A percentile compares a stretch with the other conserved stretches of the same genome.
Conservation (phyloP, 2,113 vertebrate genomes). For the Microcebus ravelobensis region DNA sequence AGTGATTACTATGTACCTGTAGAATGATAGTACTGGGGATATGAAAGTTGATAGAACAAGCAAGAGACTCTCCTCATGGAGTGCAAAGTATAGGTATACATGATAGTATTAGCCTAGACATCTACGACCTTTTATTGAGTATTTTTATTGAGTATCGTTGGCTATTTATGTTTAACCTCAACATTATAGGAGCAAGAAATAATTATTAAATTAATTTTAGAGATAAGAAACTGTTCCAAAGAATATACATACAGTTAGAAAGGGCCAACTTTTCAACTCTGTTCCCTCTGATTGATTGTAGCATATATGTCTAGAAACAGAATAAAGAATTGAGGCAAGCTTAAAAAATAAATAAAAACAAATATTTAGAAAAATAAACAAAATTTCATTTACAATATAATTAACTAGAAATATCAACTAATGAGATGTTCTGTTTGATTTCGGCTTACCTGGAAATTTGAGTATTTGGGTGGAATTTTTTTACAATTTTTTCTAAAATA, state of each 20-base stretch:
- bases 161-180: not conserved
- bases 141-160: not conserved
- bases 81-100: not conserved
- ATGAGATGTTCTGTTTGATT: not conserved
- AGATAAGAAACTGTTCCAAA: not conserved
- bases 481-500: not conserved
- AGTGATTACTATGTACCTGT: not conserved
- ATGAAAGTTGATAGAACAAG: not conserved
- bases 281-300: not conserved
- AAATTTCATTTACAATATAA: not conserved
- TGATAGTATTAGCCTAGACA: not conserved
- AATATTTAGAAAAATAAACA: not conserved
- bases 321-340: not conserved
- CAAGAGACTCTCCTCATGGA: not conserved
- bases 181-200: not conserved
- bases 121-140: not conserved
- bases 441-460: constrained; percentile 12
- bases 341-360: not conserved
- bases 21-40: not conserved
- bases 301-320: not conserved
- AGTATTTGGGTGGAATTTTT: not conserved
- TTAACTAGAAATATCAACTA: not conserved
- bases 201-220: not conserved
- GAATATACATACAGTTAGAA: not conserved
- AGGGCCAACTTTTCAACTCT: not conserved